A percentile compares a stretch with the other conserved stretches of the same genome.
These are phyloP conservation scores for Campoletis sonorensis DNA, from an alignment of 1,140 invertebrate genomes.

Conservation along the genomic window DNA sequence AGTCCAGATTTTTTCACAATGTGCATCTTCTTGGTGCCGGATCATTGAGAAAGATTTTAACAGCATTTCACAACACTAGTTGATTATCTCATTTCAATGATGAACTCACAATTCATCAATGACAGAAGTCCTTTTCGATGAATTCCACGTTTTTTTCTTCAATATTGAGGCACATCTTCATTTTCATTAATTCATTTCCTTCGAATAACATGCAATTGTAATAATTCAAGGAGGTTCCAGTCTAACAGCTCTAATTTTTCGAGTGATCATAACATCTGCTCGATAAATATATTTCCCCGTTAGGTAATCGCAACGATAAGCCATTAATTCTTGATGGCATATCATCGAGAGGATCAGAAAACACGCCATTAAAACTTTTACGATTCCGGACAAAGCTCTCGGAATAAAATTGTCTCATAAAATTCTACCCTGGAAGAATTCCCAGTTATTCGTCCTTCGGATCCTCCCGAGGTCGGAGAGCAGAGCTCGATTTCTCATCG, in stretches of 20 bases:
- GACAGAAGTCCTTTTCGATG: no score
- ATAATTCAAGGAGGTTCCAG: neutral
- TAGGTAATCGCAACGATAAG: neutral
- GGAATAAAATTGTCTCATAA: constrained; percentile 1
- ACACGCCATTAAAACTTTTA: constrained; percentile 22
- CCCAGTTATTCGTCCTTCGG: neutral
- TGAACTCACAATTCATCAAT: no score
- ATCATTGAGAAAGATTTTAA: no score
- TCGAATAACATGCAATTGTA: neutral
- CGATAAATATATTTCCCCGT: neutral
- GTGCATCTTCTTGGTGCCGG: no score
- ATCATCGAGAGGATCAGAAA: neutral
- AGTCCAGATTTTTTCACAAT: no score
- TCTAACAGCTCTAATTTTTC: neutral
- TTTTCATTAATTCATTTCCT: no score
- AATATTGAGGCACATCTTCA: no score
- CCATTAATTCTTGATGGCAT: constrained; percentile 10
- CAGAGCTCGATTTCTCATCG: neutral
- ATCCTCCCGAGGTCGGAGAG: neutral
- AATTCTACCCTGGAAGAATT: neutral
- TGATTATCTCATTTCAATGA: no score
- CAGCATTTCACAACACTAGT: no score
- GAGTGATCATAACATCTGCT: constrained; percentile 1
- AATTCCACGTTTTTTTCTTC: no score
- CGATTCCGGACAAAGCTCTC: neutral